Percentiles rank a stretch among this genome's conserved stretches.
These are phyloP conservation scores for Hecatera dysodea DNA, from an alignment of 2,888 invertebrate species.

Conservation along the genomic window DNA sequence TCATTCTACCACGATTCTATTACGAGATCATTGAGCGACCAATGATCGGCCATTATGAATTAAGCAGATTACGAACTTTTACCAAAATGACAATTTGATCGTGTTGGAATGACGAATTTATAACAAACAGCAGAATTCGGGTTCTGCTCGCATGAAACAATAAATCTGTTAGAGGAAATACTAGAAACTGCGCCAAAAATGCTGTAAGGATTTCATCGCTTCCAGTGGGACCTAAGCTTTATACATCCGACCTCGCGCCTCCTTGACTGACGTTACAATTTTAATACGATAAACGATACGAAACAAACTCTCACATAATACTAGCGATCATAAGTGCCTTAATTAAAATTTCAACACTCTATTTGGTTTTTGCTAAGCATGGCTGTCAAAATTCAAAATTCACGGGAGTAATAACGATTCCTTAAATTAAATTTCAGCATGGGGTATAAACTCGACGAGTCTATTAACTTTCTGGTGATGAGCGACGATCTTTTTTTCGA, in stretches of 20 bases:
- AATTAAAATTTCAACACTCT: constrained; percentile 74
- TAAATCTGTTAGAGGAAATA: too few species aligned
- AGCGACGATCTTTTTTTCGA: too few species aligned
- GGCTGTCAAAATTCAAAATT: constrained; percentile 34
- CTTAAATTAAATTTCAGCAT: not conserved
- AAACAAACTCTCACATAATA: constrained; percentile 49
- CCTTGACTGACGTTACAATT: constrained; percentile 80
- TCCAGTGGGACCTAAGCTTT: constrained; percentile 14
- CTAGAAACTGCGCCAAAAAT: too few species aligned
- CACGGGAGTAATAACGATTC: not conserved
- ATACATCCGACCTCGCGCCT: constrained; percentile 59
- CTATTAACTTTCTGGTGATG: not conserved
- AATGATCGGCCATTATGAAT: too few species aligned
- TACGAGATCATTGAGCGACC: too few species aligned
- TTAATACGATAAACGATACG: constrained; percentile 67
- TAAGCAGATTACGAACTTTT: too few species aligned
- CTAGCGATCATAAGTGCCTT: constrained; percentile 65
- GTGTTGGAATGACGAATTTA: too few species aligned
- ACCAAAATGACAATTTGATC: too few species aligned
- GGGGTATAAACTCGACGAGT: not conserved
- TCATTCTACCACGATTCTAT: too few species aligned
- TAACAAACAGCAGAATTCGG: too few species aligned
- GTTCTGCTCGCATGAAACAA: too few species aligned
- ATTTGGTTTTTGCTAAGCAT: constrained; percentile 69
- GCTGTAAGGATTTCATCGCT: constrained; percentile 22